Base-by-base conservation (phyloP, 2,888 invertebrate species). In the Xylocampa areola region DNA sequence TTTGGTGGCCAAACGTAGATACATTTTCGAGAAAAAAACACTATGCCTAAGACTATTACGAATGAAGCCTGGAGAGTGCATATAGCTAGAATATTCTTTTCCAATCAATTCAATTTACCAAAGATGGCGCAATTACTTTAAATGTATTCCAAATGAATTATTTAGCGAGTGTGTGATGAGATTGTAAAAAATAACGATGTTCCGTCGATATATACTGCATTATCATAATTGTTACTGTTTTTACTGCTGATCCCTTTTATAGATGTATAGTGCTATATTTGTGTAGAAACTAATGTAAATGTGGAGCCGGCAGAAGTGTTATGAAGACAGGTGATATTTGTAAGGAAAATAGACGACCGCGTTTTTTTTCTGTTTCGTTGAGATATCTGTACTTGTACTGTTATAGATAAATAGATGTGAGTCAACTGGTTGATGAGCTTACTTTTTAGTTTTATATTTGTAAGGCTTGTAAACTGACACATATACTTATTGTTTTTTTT, bases 161-260 rank as follows among this genome's bases (percentile, higher is more conserved):
- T 73, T 69, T 62, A 73, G 58, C 21, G 14, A 49, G 16, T 14
- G 44, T 44, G 51, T 53, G 61, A 67, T 53, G 52, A 68, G n/a
- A 17, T 11, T n/a, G 33, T 43, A 68, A 73, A 55, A 58, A 69
- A 47, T 62, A 43, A 52, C 40, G 51, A 68, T 30, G 48, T 35
- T 41, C n/a, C 8, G 21, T n/a, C 7, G 32, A 16, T 35, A 29
- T 54, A 57, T 43, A 4, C 4, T 37, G 16, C 14, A 52, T 73
- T 73, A 62, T 35, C 58, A 58, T 73, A 62, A 68, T 68, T 68
- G 51, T 33, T n/a, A 44, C 53, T 43, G 60, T 73, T 71, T 71
- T 73, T 71, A 19, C 52, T 45, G 47, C 19, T n/a, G 35, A 50
- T 13, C 25, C 55, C 50, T 68, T 59, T 35, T 55, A 68, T 30